A percentile compares a stretch with the other conserved stretches of the same genome.
phyloP scores from a whole-genome alignment of 2,888 invertebrate genomes.

The Drosophila nigricruria region DNA sequence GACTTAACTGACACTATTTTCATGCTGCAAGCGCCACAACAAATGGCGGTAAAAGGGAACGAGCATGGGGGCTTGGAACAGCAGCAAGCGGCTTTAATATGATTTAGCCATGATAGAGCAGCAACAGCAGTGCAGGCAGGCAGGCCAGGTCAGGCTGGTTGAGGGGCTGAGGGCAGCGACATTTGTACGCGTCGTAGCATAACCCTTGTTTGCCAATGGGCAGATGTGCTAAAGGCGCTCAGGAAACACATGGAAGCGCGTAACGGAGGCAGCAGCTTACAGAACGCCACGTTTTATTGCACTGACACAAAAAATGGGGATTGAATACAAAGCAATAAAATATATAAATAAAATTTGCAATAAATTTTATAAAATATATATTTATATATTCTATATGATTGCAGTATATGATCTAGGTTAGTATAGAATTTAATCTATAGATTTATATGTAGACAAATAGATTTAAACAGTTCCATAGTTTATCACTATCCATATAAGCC shows the following conservation, averaged over 20 bases:
- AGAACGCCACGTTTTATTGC: constrained; percentile 21
- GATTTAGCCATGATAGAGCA: constrained; percentile 59
- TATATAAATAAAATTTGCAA: background rate
- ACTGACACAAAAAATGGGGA: constrained; percentile 27
- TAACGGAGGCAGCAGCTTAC: constrained; percentile 43
- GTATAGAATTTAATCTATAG: no score
- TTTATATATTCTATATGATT: background rate
- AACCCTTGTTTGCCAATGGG: constrained; percentile 52
- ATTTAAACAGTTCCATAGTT: background rate
- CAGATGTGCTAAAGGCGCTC: constrained; percentile 54
- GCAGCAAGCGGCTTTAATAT: constrained; percentile 62
- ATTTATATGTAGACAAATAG: no score
- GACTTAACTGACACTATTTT: constrained; percentile 75
- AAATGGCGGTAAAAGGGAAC: constrained; percentile 12
- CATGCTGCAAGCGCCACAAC: constrained; percentile 37
- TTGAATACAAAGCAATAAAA: background rate
- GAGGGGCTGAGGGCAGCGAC: background rate
- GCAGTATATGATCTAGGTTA: background rate
- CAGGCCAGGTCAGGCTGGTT: no score
- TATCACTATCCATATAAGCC: background rate
- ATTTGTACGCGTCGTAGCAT: constrained; percentile 18
- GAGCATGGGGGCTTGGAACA: constrained; percentile 9
- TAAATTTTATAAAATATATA: background rate
- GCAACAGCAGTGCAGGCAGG: constrained; percentile 18
- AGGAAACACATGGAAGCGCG: constrained; percentile 42